Base-by-base conservation (phyloP, 2,888 invertebrate genomes). In the Eupithecia subumbrata region DNA sequence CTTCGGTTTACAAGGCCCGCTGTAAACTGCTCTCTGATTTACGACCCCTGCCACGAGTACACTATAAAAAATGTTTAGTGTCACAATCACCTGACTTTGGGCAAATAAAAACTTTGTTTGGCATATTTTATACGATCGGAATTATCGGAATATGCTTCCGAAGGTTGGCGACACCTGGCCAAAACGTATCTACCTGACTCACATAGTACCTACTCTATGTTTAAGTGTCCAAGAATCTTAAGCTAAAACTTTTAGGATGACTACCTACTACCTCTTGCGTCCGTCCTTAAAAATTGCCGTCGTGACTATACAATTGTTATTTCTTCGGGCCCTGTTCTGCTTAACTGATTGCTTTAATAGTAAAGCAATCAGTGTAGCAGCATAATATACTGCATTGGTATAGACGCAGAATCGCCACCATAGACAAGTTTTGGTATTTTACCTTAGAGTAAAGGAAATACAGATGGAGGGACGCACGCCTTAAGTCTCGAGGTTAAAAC, bases 51-150 rank as follows among this genome's bases (percentile, higher is more conserved):
- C 80, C 82, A 78, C 82, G 84, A 85, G 83, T 81, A 81, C 82
- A 84, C 86, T 87, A 87, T 89, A 88, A 90, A 89, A 89, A 90
- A 87, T 88, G 87, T 90, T 90, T 87, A 87, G 86, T 85, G 85
- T 87, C 85, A 86, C 84, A 84, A 87, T 87, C 86, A 86, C 85
- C 84, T 87, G 86, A 76, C 80, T 81, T 79, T 79, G 78, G 78
- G 74, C 73, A 79, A 82, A 84, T 79, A 78, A 82, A 78, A 81
- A 82, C 77, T 79, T 78, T 76, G 63, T 78, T 73, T 71, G 43
- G 77, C 69, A 30, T 76, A 79, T 80, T 82, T 81, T 80, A 81
- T 81, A 72, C 77, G 80, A 79, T 80, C 75, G 81, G 77, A 80
- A 81, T 81, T 79, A 79, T 82, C 75, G 80, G 78, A 80, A 81